Conservation (phyloP, 2,113 vertebrate genomes). For the Axis porcinus region DNA sequence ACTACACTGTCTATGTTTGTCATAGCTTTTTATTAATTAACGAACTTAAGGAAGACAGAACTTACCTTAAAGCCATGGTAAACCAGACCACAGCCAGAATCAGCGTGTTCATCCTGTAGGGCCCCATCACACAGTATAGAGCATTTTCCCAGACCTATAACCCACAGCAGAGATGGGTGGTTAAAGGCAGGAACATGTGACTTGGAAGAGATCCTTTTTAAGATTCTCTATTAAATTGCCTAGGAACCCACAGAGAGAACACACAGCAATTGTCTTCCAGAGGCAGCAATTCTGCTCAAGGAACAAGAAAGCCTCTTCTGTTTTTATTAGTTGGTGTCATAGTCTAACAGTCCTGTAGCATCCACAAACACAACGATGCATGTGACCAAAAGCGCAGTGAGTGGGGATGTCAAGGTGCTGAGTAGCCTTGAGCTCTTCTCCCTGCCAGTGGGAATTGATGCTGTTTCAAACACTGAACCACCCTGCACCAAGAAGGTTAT, state of each 20-base stretch:
- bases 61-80: slow-evolving; percentile 95
- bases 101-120: slow-evolving; percentile 90
- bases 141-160: slow-evolving; percentile 90
- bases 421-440: background rate
- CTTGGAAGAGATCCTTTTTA: background rate
- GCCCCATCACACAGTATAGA: slow-evolving; percentile 87
- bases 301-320: background rate
- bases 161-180: background rate
- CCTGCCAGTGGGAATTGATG: fast-evolving
- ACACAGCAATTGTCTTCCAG: background rate
- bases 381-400: background rate
- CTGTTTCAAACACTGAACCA: background rate
- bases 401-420: background rate
- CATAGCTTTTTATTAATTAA: background rate
- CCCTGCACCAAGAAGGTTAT: too few species aligned
- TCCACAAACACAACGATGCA: background rate
- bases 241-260: background rate
- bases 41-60: background rate
- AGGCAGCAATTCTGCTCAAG: background rate
- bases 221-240: background rate
- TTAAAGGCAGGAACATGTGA: background rate
- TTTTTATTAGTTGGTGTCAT: background rate
- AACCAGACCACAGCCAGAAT: slow-evolving; percentile 97
- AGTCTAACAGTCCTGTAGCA: background rate
- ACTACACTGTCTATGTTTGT: background rate